Percentiles rank a stretch among this genome's conserved stretches.
phyloP scores from a whole-genome alignment of 2,888 invertebrate species.

The Octonoba sinensis region DNA sequence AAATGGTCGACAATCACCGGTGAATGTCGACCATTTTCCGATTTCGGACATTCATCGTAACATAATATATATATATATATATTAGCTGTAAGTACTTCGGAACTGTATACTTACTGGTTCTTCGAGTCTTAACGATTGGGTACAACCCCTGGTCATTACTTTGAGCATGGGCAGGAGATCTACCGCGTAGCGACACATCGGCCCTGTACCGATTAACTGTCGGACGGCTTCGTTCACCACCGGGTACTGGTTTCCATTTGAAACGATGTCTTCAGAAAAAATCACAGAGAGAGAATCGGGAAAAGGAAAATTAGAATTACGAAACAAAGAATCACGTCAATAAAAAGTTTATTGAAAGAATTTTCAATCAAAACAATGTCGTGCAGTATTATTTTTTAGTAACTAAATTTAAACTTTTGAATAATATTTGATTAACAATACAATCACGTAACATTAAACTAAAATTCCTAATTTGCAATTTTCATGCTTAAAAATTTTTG shows the following conservation, averaged over 20 bases:
- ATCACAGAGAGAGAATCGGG: not conserved
- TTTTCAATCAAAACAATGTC: not conserved
- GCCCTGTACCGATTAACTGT: slow-evolving; percentile 85
- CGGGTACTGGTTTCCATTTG: slow-evolving; percentile 57
- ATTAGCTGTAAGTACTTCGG: no score
- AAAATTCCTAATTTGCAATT: not conserved
- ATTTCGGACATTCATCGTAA: no score
- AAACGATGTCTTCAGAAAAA: slow-evolving; percentile 39
- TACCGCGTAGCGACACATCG: slow-evolving; percentile 87
- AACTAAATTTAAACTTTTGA: not conserved
- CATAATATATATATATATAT: no score
- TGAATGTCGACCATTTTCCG: no score
- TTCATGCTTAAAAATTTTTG: not conserved
- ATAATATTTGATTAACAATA: not conserved
- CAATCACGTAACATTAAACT: not conserved
- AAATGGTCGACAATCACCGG: no score
- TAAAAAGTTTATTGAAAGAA: not conserved
- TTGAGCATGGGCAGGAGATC: slow-evolving; percentile 86
- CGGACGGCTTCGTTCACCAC: slow-evolving; percentile 51
- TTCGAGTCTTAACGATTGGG: slow-evolving; percentile 56
- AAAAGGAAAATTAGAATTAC: not conserved
- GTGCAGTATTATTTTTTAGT: not conserved
- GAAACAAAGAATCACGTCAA: not conserved
- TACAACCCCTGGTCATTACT: slow-evolving; percentile 71
- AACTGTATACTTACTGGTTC: slow-evolving; percentile 43